phyloP scores from a whole-genome alignment of 2,888 invertebrate genomes.

The Hofmannophila pseudospretella region DNA sequence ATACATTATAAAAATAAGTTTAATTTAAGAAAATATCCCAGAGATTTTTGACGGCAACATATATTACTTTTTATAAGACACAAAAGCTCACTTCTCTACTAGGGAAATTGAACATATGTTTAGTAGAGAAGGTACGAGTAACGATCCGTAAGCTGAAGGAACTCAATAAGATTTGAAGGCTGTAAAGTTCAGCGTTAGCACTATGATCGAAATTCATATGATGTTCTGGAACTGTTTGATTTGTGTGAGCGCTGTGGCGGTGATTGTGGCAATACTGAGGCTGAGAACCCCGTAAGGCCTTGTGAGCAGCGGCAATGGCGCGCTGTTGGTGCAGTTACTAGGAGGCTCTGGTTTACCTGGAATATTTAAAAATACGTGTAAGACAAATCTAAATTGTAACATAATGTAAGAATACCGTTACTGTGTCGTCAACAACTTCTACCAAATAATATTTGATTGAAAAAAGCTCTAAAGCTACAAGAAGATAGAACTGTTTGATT shows the following conservation, averaged over 20 bases:
- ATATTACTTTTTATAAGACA: constrained; percentile 28
- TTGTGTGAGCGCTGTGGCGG: constrained; percentile 32
- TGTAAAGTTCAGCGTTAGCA: not conserved
- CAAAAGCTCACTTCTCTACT: constrained; percentile 15
- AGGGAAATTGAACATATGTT: not conserved
- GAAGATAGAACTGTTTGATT: too few species aligned
- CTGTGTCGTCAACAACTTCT: too few species aligned
- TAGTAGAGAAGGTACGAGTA: constrained; percentile 2
- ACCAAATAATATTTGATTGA: too few species aligned
- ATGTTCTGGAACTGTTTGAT: constrained; percentile 44
- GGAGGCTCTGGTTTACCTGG: constrained; percentile 62
- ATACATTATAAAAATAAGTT: constrained; percentile 57
- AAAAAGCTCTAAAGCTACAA: too few species aligned
- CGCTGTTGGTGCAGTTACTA: constrained; percentile 59
- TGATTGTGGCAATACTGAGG: constrained; percentile 25
- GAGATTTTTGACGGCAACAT: constrained; percentile 46
- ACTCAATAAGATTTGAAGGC: constrained; percentile 1
- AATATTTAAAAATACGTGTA: constrained; percentile 23
- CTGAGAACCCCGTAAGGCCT: constrained; percentile 32
- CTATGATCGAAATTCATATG: constrained; percentile 17
- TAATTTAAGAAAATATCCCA: constrained; percentile 52
- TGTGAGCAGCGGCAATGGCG: constrained; percentile 26
- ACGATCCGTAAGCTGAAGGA: constrained; percentile 1
- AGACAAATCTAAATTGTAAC: too few species aligned
- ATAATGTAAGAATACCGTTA: too few species aligned